Percentiles rank a stretch among this genome's conserved stretches.
Evolutionary conservation across 64 coral and sea anemone species (phyloP).

Genomic region (Pachyseris speciosa): DNA sequence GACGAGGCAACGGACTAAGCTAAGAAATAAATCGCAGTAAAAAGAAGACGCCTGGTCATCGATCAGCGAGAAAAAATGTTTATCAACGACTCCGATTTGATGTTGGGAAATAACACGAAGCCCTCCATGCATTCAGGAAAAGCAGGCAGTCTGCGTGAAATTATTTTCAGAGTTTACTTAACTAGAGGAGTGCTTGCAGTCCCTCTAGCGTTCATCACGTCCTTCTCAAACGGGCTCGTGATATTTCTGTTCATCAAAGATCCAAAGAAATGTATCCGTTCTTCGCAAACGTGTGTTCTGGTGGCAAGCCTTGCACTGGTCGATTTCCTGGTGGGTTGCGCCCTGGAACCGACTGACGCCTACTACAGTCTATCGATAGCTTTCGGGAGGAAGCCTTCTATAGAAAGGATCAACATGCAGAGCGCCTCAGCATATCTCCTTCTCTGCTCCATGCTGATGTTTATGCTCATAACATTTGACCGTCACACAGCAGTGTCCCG

Average conservation of each 20-base stretch:
- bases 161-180: constrained; percentile 59
- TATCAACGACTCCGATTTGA: not conserved
- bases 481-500: constrained; percentile 55
- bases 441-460: constrained; percentile 59
- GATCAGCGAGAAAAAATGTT: not conserved
- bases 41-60: not conserved
- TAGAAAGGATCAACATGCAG: constrained; percentile 60
- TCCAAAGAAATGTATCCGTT: constrained; percentile 68
- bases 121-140: not conserved
- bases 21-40: not conserved
- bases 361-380: constrained; percentile 57
- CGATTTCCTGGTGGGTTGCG: constrained; percentile 70
- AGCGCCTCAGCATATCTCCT: constrained; percentile 70
- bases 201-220: constrained; percentile 58
- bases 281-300: constrained; percentile 54
- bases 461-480: constrained; percentile 76
- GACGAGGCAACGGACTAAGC: not conserved
- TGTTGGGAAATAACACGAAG: not conserved
- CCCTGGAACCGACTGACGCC: constrained; percentile 61
- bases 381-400: not conserved
- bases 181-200: constrained; percentile 64
- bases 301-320: constrained; percentile 73
- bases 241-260: constrained; percentile 75
- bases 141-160: not conserved
- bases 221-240: constrained; percentile 59